Percentiles rank a stretch among this genome's conserved stretches.
Evolutionary conservation across 1,140 invertebrate species (phyloP).

Genomic region (Aphidius gifuensis): DNA sequence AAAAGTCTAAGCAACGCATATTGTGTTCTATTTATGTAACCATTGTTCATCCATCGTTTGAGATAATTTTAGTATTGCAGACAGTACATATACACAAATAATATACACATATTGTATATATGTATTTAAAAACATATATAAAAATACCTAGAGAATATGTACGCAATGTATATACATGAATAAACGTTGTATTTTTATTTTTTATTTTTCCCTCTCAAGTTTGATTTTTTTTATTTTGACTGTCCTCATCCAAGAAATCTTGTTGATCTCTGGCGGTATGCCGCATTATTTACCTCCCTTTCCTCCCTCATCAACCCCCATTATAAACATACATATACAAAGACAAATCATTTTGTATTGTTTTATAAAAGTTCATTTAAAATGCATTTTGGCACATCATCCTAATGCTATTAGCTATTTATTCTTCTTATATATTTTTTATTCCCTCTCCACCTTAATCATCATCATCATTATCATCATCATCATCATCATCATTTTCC

Average conservation of each 20-base stretch:
- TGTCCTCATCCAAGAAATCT: background rate
- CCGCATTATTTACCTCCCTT: background rate
- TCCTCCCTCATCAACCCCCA: too few species aligned
- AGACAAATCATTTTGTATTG: too few species aligned
- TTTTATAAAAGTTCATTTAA: too few species aligned
- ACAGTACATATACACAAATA: conserved; percentile 25
- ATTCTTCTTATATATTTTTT: too few species aligned
- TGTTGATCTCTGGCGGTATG: conserved; percentile 9
- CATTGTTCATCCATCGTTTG: conserved; percentile 56
- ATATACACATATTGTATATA: too few species aligned
- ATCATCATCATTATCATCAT: too few species aligned
- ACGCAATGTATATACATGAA: background rate
- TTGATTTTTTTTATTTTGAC: conserved; percentile 1
- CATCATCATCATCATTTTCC: too few species aligned
- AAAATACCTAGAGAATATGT: background rate
- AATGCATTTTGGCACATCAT: too few species aligned
- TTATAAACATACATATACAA: too few species aligned
- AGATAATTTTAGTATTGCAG: conserved; percentile 50
- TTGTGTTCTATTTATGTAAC: conserved; percentile 57
- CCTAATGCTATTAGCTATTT: too few species aligned
- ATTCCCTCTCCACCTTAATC: too few species aligned
- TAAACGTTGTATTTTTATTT: background rate
- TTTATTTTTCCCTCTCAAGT: background rate
- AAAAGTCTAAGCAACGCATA: conserved; percentile 41
- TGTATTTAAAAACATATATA: background rate